Evolutionary conservation across 2,113 vertebrate genomes (phyloP), one percentile per base, ranked within the genome.

Genomic region (Leuciscus idus): DNA sequence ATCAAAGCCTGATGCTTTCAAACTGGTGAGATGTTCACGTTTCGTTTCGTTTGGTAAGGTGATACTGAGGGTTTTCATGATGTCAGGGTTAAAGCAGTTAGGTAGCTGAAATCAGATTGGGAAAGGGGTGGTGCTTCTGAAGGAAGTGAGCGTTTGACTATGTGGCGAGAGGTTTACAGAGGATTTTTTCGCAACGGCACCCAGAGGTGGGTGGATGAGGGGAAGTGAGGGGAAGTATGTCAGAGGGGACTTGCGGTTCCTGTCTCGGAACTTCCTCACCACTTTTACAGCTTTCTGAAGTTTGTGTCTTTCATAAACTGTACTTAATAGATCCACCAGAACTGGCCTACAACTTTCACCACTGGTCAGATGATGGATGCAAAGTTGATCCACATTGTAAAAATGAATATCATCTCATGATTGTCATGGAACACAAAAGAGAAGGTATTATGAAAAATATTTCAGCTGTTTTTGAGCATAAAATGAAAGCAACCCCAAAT

Each of bases 221-320:
- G 5, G 36, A 36, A 36, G 92, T 33, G 43, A 92, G 90, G 89
- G 89, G 84, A 77, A 82, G 33, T 74, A 55, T 78, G 83, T 87
- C 87, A 89, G 68, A 90, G 87, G 89, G 88, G 89, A 33, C 85
- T 90, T 89, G 57, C 4, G 89, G 89, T 90, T 91, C 90, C 86
- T 90, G 81, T 90, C 81, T 86, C 77, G 89, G 90, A 82, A 92
- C 92, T 93, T 94, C 92, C 92, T 93, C 88, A 86, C 89, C 62
- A 9, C 39, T 9, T 74, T 23, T 76, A 17, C 50, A 68, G 43
- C 59, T 74, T 6, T 64, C 57, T 68, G 85, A 84, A 80, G 33
- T 48, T 23, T 15, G 4, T 15, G 8, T 28, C 19, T 36, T 26
- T 57, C 23, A 26, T 17, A 76, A 4, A 1, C 23, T 26, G 57